Evolutionary conservation across 2,888 invertebrate genomes (phyloP), one percentile per base, ranked within the genome.

Genomic region (Euclidia mi): DNA sequence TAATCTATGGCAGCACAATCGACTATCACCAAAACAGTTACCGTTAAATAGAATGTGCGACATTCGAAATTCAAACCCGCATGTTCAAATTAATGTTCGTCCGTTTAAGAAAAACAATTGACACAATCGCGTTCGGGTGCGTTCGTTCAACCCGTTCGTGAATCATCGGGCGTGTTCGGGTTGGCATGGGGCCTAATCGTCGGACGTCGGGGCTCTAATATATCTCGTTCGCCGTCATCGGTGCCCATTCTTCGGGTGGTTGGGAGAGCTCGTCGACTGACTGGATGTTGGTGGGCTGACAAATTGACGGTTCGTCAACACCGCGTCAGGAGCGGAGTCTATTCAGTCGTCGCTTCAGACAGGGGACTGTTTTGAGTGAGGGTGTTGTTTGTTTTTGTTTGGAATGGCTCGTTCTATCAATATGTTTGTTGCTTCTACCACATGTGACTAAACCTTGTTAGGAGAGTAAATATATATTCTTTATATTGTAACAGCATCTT

Each of bases 141-240:
- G 82, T 81, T 76, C 82, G 81, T 83, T 92, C 90, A 91, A 86
- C 91, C 82, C 90, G 87, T 87, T 87, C 87, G 88, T 90, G 92
- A 89, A 88, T 90, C 90, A 90, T 88, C 85, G 87, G 81, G 79
- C 70, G 78, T 72, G 71, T 71, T 86, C 72, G 65, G 86, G 83
- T 94, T 94, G 94, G 94, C 94, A 90, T 81, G 79, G 78, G 84
- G 87, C 94, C 94, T 94, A 94, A 94, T 92, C 92, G 92, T 71
- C 86, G 87, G 80, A 84, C 82, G 87, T 88, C 89, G 88, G 74
- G 82, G 81, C 82, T 81, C 85, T 86, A 87, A 91, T 92, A 89
- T 88, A 91, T 94, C 91, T 89, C 88, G 78, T 72, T 79, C 72
- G 87, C 89, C 90, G 93, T 94, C 94, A 92, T 88, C 94, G 90